phyloP scores from a whole-genome alignment of 1,140 invertebrate species.

The Sarcophaga peregrina region DNA sequence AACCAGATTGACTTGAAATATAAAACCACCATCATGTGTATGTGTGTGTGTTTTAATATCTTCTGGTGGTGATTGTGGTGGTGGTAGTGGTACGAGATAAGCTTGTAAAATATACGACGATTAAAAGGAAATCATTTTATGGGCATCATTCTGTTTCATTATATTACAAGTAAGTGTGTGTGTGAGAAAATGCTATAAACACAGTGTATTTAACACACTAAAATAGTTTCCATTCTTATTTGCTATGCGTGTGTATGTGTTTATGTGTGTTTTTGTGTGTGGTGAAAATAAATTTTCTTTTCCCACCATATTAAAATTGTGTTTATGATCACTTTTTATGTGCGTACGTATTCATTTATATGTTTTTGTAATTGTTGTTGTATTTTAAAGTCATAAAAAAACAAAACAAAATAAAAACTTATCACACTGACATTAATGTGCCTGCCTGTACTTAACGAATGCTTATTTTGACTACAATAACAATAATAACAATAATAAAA shows the following conservation, averaged over 20 bases:
- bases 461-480: not conserved
- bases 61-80: not conserved
- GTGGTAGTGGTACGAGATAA: not conserved
- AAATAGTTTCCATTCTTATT: too few species aligned
- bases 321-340: not conserved
- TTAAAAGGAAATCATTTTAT: constrained; percentile 6
- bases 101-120: not conserved
- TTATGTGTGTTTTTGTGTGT: not conserved
- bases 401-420: not conserved
- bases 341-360: too few species aligned
- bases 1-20: not conserved
- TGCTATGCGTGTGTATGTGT: too few species aligned
- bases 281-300: constrained; percentile 4
- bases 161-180: not conserved
- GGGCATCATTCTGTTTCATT: not conserved
- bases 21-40: not conserved
- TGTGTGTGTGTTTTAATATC: too few species aligned
- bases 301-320: constrained; percentile 3
- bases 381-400: constrained; percentile 7
- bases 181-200: not conserved
- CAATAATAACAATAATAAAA: not conserved
- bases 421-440: constrained; percentile 1
- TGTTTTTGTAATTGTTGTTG: not conserved
- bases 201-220: not conserved
- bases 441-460: not conserved